Evolutionary conservation across 2,888 invertebrate genomes (phyloP), one percentile per base, ranked within the genome.

Genomic region (Pedicia rivosa): DNA sequence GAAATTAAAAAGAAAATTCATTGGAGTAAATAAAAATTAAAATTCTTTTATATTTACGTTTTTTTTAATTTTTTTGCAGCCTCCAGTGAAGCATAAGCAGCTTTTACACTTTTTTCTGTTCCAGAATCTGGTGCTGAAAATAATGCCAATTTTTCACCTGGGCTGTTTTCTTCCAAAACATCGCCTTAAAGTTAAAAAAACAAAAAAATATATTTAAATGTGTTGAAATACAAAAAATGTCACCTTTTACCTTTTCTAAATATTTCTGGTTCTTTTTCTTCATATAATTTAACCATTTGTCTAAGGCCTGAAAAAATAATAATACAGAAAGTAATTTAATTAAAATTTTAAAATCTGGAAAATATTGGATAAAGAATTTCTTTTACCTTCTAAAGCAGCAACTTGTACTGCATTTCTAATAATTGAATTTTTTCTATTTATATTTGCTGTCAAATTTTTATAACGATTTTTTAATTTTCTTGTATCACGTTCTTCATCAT

Each of bases 51-150:
- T 36, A 54, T 53, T 59, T 53, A 62, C 62, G 55, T 61, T 48
- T 58, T 55, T 29, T 54, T 54, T 46, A 62, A 58, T 27, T 55
- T 55, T 46, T 61, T 62, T 25, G 61, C 50, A 13, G 62, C 57
- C 20, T 53, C 47, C 24, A 62, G 46, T n/a, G 56, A 52, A 24
- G 62, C 62, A 49, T 50, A 61, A 22, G 61, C 62, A 15, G 56
- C 59, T 56, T 56, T 59, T 28, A 56, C 55, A 37, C 50, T 46
- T 9, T 48, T 44, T 20, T 51, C 51, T 5, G 52, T 49, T 19
- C 42, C 40, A 39, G 51, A 47, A 16, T 45, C 43, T 8, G 59
- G 55, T 19, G 57, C 57, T 47, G 59, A 60, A 45, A 62, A 62
- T 42, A 53, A 54, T 4, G 61, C 54, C 9, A 62, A 47, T 35